Percentiles rank a stretch among this genome's conserved stretches.
Conservation (phyloP, 2,797 vertebrate species). For the Meriones psammophilus region DNA sequence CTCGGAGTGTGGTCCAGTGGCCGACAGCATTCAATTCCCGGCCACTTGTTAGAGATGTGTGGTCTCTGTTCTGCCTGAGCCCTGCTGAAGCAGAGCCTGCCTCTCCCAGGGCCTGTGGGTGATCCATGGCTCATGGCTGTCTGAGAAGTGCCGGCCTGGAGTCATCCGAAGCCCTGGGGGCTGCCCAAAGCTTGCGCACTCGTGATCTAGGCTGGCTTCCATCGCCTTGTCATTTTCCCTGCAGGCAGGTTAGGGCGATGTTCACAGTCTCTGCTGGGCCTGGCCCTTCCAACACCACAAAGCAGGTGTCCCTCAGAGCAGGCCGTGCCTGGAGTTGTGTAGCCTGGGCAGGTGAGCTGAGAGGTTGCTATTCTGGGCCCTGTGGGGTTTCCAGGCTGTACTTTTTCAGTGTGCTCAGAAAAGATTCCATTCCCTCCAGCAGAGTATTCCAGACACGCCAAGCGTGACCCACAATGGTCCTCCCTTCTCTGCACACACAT, state of each 20-base stretch:
- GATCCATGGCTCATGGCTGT: rapidly evolving
- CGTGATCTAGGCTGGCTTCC: neutral
- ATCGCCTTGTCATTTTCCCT: neutral
- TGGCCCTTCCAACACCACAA: no score
- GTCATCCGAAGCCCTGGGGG: neutral
- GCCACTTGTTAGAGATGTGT: neutral
- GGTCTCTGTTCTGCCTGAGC: neutral
- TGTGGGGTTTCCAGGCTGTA: neutral
- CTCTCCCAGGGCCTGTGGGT: neutral
- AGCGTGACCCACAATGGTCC: rapidly evolving
- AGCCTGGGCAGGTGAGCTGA: neutral
- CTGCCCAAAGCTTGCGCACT: neutral
- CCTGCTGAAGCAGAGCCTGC: neutral
- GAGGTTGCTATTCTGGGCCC: neutral
- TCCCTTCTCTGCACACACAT: neutral
- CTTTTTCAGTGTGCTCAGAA: neutral
- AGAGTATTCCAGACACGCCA: no score
- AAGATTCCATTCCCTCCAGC: neutral
- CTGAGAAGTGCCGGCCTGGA: neutral
- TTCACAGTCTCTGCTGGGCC: neutral
- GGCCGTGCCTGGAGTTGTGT: neutral
- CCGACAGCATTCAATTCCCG: neutral
- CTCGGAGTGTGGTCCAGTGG: rapidly evolving
- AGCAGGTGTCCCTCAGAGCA: neutral
- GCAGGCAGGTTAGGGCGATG: neutral